Evolutionary conservation across 2,113 vertebrate genomes (phyloP).

Genomic region (Synchiropus splendidus): DNA sequence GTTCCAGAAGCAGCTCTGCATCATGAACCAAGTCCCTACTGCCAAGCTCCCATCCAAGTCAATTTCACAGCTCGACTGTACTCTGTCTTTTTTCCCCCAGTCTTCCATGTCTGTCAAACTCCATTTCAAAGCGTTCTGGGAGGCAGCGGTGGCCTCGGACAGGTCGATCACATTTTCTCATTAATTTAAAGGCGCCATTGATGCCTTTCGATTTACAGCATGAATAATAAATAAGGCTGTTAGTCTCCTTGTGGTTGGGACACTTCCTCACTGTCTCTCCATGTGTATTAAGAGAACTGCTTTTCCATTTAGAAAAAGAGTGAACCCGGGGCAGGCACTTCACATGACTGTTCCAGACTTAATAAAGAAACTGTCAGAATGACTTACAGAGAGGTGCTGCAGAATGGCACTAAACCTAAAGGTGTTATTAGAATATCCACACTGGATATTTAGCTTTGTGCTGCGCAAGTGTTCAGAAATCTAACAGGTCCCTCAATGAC

Average conservation of each 20-base stretch:
- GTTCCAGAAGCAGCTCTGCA: constrained; percentile 30
- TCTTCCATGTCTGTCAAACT: constrained; percentile 50
- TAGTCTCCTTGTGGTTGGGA: constrained; percentile 25
- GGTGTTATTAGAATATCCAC: too few species aligned
- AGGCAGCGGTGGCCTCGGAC: constrained; percentile 42
- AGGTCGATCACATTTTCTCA: constrained; percentile 62
- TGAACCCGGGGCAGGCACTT: constrained; percentile 23
- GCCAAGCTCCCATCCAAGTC: constrained; percentile 47
- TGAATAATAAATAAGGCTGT: constrained; percentile 63
- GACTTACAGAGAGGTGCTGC: constrained; percentile 18
- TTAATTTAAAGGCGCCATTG: constrained; percentile 54
- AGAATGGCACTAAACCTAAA: background rate
- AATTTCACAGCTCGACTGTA: constrained; percentile 42
- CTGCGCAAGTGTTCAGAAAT: too few species aligned
- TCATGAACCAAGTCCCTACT: constrained; percentile 30
- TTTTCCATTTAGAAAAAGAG: constrained; percentile 15
- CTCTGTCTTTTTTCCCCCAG: constrained; percentile 11
- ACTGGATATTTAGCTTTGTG: too few species aligned
- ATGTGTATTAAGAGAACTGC: constrained; percentile 43
- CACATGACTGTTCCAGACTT: constrained; percentile 42
- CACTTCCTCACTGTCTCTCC: constrained; percentile 38
- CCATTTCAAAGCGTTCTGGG: constrained; percentile 51
- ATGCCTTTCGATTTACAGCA: constrained; percentile 58
- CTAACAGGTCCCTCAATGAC: too few species aligned
- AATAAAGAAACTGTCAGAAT: constrained; percentile 47